Base-by-base conservation (phyloP, 2,888 invertebrate genomes). In the Phasia obesa region DNA sequence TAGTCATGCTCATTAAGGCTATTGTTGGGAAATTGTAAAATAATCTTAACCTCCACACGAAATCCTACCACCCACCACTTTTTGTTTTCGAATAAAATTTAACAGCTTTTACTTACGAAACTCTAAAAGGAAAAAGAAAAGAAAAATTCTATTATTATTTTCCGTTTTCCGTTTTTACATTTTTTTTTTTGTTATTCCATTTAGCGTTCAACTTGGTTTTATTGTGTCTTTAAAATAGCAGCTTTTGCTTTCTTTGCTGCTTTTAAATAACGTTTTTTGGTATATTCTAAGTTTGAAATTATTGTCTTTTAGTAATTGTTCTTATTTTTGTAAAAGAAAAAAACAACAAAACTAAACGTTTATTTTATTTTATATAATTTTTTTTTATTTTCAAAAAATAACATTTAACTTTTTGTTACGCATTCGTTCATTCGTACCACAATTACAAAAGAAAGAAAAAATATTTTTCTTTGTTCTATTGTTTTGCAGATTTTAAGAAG, bases 351-450 rank as follows among this genome's bases (percentile, higher is more conserved):
- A 69, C 9, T 21, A n/a, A n/a, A n/a, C n/a, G n/a, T n/a, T n/a
- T n/a, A n/a, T n/a, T n/a, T n/a, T n/a, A 11, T 35, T 11, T 11
- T 11, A 3, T 11, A 35, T 35, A 35, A 6, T 31, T 31, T 13
- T 57, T 67, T 65, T 69, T 81, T 73, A 13, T n/a, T 69, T 65
- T 31, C 69, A 15, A 73, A 55, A 70, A 65, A 64, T 78, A 77
- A 77, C 67, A 74, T 74, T 78, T 74, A 81, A 62, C 69, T 55
- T 71, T 49, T 51, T 65, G 70, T 62, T 15, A 69, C 25, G 59
- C 70, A n/a, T 74, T 78, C 60, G 11, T 21, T 60, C 31, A 44
- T 57, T 57, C 19, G 17, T 53, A 42, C 17, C n/a, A 38, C 25
- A 69, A 71, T 60, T 44, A 35, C 19, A 59, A 71, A n/a, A 60